Base-by-base conservation (phyloP, 2,113 vertebrate species). In the Hippocampus abdominalis region DNA sequence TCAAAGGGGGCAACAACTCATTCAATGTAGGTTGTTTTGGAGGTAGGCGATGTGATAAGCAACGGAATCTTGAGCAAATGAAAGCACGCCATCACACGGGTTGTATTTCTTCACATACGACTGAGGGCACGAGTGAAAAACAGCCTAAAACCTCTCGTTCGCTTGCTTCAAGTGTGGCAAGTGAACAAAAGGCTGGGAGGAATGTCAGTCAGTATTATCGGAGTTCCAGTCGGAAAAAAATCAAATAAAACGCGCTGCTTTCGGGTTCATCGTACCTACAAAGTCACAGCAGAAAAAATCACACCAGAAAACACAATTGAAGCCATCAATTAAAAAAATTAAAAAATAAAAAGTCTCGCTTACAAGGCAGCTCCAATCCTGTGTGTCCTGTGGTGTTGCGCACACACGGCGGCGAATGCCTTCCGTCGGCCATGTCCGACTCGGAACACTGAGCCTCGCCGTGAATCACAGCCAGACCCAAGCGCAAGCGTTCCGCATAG, bases 381-480 rank as follows among this genome's bases (percentile, higher is more conserved):
- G 95, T 93, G 80, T 98, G 97, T 70, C 96, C 93, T 0, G 94
- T 94, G 3, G 94, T 91, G 60, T 98, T 99, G 87, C 95, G 96
- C 66, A 98, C 95, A 77, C 92, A 94, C 0, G 97, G 97, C 1
- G 97, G 97, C 20, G 97, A 98, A 81, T 98, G 96, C 1, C 97
- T 92, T 0, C 97, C 97, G 0, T 99, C 97, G 0, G 95, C 96
- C 97, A 98, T 98, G 90, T 99, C 97, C 1, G 95, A 95, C 90
- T 99, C 97, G 0, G 96, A 91, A 25, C 95, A 97, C 91, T 99
- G 97, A 3, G 97, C 95, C 83, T 99, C 97, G 0, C 97, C 97
- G 0, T 98, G 97, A 86, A 99, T 98, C 70, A 99, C 97, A 1
- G 97, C 97, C 64, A 99, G 86, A 3, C 96, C 97, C 78, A 99